A percentile compares a stretch with the other conserved stretches of the same genome.
Evolutionary conservation across 2,797 vertebrate genomes (phyloP).

Genomic region (Selene dorsalis): DNA sequence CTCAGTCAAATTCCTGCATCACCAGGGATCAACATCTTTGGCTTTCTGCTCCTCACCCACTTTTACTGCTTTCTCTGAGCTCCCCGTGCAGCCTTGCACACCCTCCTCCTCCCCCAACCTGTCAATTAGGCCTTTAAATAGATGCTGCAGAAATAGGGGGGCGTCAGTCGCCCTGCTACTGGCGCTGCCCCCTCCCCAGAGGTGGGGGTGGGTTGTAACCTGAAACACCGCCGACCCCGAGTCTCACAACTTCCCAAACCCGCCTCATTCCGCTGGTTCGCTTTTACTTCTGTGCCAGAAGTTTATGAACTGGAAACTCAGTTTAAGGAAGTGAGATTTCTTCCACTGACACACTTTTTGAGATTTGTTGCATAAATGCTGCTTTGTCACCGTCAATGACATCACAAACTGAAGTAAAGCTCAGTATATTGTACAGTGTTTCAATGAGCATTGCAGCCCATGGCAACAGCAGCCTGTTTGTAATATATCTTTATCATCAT

Average conservation of each 20-base stretch:
- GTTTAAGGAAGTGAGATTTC: no score
- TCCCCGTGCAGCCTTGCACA: background rate
- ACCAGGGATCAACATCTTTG: background rate
- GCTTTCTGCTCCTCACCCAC: background rate
- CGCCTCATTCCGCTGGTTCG: slow-evolving; percentile 7
- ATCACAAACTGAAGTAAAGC: background rate
- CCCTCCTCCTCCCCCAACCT: slow-evolving; percentile 31
- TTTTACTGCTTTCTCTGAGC: slow-evolving; percentile 31
- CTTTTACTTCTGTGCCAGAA: slow-evolving; percentile 29
- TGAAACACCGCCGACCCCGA: slow-evolving; percentile 54
- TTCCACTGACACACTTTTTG: no score
- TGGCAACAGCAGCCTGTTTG: no score
- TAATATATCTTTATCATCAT: no score
- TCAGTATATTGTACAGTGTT: no score
- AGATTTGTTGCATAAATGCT: no score
- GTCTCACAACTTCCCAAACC: slow-evolving; percentile 27
- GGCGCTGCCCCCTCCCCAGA: slow-evolving; percentile 46
- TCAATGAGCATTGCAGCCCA: background rate
- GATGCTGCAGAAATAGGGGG: slow-evolving; percentile 82
- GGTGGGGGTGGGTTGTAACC: slow-evolving; percentile 64
- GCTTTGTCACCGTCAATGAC: background rate
- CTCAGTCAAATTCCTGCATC: no score
- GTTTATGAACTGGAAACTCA: slow-evolving; percentile 14
- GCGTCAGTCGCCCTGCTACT: slow-evolving; percentile 75
- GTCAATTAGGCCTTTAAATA: slow-evolving; percentile 84